Evolutionary conservation across 2,888 invertebrate genomes (phyloP).

Genomic region (Lysandra bellargus): DNA sequence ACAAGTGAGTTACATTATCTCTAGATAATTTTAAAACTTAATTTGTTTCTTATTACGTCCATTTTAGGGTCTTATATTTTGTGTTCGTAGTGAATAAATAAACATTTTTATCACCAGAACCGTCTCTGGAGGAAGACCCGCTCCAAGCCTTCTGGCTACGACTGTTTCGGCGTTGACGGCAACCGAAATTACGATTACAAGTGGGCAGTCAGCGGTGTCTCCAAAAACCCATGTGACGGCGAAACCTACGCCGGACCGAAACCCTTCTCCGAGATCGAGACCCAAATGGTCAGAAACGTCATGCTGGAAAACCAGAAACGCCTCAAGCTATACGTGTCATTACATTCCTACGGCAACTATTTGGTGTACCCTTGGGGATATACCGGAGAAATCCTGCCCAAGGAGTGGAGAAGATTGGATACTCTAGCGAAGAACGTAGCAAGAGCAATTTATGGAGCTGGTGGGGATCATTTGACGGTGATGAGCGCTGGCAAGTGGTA

Average conservation of each 20-base stretch:
- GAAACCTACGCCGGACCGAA: slow-evolving; percentile 81
- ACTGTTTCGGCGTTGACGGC: slow-evolving; percentile 83
- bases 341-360: slow-evolving; percentile 85
- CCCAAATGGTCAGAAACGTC: slow-evolving; percentile 74
- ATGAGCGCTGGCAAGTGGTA: slow-evolving; percentile 79
- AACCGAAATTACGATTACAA: slow-evolving; percentile 86
- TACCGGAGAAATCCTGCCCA: slow-evolving; percentile 70
- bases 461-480: slow-evolving; percentile 69
- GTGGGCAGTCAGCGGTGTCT: slow-evolving; percentile 85
- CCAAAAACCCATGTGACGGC: slow-evolving; percentile 77
- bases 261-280: slow-evolving; percentile 84
- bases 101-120: slow-evolving; percentile 67
- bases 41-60: no score
- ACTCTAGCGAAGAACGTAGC: slow-evolving; percentile 64
- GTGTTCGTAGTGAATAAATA: no score
- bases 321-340: slow-evolving; percentile 83
- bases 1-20: no score
- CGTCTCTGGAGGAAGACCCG: slow-evolving; percentile 84
- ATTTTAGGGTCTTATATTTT: no score
- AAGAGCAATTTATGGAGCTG: slow-evolving; percentile 61
- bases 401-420: slow-evolving; percentile 70
- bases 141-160: slow-evolving; percentile 51
- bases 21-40: no score
- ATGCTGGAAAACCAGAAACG: slow-evolving; percentile 69
- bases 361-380: slow-evolving; percentile 84